Evolutionary conservation across 2,888 invertebrate genomes (phyloP), one percentile per base, ranked within the genome.

Genomic region (Iphiclides podalirius): DNA sequence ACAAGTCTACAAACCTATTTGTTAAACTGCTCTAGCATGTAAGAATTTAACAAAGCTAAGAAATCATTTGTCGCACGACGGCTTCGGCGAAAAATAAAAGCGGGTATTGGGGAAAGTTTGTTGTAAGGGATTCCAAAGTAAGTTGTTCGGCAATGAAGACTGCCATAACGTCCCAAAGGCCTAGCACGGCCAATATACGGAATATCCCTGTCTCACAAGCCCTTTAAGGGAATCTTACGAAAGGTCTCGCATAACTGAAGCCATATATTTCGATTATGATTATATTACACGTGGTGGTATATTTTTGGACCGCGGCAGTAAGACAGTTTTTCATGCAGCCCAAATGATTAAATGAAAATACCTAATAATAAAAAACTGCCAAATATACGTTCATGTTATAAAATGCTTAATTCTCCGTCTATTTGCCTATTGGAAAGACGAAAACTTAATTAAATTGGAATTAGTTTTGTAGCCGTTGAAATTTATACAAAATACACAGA

Each of bases 41-140:
- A 9, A 28, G n/a, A 6, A 28, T 28, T 9, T 28, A 28, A 9
- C 28, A 28, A 28, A 28, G n/a, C 8, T 28, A 4, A 28, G 4
- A 28, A 28, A 9, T 3, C 28, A 9, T 28, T 28, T 28, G 28
- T 28, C 28, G 28, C 8, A 9, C n/a, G 28, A 2, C 28, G 28
- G 2, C 28, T 2, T 2, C 8, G 20, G n/a, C 6, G 15, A 9
- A 9, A 39, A 23, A 28, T 38, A 45, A 38, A 31, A 39, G 4
- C 4, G 17, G 17, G 23, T 39, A 34, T 34, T 6, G 23, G 17
- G 13, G 8, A 39, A 46, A 39, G 23, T 47, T 39, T 12, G 15
- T 47, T 34, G 46, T 23, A 33, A 47, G 46, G 46, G 46, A 47
- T 39, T 47, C 12, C 39, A 8, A 47, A 46, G 13, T 20, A 20